Base-by-base conservation (phyloP, 2,888 invertebrate genomes). In the Eudasyphora cyanicolor region DNA sequence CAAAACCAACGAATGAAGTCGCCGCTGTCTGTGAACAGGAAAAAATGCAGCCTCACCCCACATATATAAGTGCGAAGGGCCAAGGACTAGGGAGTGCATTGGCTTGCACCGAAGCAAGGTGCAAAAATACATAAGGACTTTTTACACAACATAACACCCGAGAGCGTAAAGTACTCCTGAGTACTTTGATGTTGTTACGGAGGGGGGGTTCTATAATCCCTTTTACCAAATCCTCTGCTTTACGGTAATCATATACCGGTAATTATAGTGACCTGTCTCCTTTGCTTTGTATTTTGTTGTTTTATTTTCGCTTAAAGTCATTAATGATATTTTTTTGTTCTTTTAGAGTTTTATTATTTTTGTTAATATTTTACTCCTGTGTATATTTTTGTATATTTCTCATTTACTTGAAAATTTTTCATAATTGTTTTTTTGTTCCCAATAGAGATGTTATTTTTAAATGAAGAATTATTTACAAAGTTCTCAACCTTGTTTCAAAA, bases 71-170 rank as follows among this genome's bases (percentile, higher is more conserved):
- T 1, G 27, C 12, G n/a, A n/a, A 45, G 12, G 27, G 2, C 12
- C 0, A 5, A 54, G 19, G 24, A 4, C 21, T 21, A 54, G 54
- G 54, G 54, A 54, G 54, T 21, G 35, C 49, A 45, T 42, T 54
- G 27, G 49, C 35, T 35, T 49, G 32, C 64, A 17, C 32, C 54
- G 42, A 64, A 42, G 24, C 49, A 79, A 79, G 60, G 73, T 76
- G 79, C 69, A 76, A n/a, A n/a, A n/a, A 76, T 74, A 64, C 67
- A 75, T 70, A 75, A 78, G 75, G 74, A 62, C 75, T 51, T 78
- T 82, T 57, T 70, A 82, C 75, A 57, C 54, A 54, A 3, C 45
- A 24, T 57, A n/a, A 54, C 21, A 21, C 10, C 10, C 10, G 19
- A 17, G 49, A 17, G 19, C 32, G n/a, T n/a, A n/a, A n/a, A n/a